A percentile compares a stretch with the other conserved stretches of the same genome.
Evolutionary conservation across 23 tunicate species (phyloP).

Genomic region (Trididemnum nubilum): DNA sequence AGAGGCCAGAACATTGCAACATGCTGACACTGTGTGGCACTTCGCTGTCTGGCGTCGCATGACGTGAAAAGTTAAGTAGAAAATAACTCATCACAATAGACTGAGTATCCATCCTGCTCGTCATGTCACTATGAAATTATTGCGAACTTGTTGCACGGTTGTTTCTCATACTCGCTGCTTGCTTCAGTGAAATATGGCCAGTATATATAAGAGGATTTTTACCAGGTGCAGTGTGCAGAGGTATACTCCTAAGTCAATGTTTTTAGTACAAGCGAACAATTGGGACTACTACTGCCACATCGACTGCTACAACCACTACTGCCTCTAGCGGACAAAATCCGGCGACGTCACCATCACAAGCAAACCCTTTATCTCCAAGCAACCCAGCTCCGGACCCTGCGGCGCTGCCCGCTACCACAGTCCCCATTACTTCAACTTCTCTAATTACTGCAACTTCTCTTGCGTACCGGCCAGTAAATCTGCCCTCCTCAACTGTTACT

Average conservation of each 20-base stretch:
- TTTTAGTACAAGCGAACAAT: constrained; percentile 33
- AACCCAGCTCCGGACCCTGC: neutral
- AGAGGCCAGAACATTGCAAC: no score
- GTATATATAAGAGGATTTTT: no score
- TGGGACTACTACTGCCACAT: constrained; percentile 12
- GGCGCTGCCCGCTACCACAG: neutral
- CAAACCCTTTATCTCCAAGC: neutral
- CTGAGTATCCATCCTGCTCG: no score
- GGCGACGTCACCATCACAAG: neutral
- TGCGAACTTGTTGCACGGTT: no score
- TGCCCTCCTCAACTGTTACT: constrained; percentile 67
- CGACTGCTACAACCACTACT: constrained; percentile 34
- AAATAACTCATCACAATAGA: no score
- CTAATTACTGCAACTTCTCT: neutral
- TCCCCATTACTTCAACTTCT: constrained; percentile 4
- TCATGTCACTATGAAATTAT: no score
- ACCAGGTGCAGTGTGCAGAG: neutral
- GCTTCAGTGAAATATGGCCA: no score
- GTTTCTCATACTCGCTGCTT: no score
- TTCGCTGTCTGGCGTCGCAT: no score
- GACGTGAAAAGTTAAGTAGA: no score
- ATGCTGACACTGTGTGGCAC: no score
- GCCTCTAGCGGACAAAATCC: constrained; percentile 16
- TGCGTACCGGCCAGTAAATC: constrained; percentile 18
- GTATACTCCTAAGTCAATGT: neutral